phyloP scores from a whole-genome alignment of 2,797 vertebrate genomes.

The Coregonus suidteri region DNA sequence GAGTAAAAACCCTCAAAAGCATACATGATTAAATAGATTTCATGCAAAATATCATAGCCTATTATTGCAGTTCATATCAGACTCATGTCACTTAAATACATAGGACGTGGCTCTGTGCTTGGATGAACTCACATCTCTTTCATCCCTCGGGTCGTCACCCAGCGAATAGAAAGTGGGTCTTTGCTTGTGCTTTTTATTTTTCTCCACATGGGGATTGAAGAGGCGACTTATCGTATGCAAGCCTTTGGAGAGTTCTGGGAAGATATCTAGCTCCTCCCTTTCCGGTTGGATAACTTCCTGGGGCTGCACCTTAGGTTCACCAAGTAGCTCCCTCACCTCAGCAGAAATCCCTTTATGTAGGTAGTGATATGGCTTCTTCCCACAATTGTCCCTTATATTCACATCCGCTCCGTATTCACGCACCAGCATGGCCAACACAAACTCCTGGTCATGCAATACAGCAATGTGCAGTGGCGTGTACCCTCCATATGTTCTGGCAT shows the following conservation, averaged over 20 bases:
- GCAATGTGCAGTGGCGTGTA: constrained; percentile 94
- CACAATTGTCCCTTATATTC: constrained; percentile 85
- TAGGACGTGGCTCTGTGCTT: constrained; percentile 71
- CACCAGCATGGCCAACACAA: constrained; percentile 78
- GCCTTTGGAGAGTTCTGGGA: constrained; percentile 80
- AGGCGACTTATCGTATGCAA: constrained; percentile 84
- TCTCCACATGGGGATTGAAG: constrained; percentile 74
- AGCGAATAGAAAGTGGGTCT: constrained; percentile 68
- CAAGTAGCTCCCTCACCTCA: constrained; percentile 76
- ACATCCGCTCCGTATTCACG: constrained; percentile 75
- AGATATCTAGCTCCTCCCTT: constrained; percentile 61
- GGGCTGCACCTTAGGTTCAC: constrained; percentile 56
- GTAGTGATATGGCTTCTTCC: constrained; percentile 87
- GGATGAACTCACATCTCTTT: constrained; percentile 52
- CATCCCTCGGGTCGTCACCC: constrained; percentile 63
- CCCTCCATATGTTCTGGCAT: constrained; percentile 81
- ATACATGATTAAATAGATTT: not conserved
- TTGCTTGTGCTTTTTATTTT: constrained; percentile 83
- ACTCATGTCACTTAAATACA: constrained; percentile 61
- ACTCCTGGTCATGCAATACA: constrained; percentile 81
- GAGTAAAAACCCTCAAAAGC: too few relatives aligned
- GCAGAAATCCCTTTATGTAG: constrained; percentile 70
- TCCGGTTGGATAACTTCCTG: constrained; percentile 33
- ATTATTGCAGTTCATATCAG: not conserved
- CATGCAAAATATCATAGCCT: not conserved